phyloP scores from a whole-genome alignment of 2,113 vertebrate genomes.

The Nerophis lumbriciformis region DNA sequence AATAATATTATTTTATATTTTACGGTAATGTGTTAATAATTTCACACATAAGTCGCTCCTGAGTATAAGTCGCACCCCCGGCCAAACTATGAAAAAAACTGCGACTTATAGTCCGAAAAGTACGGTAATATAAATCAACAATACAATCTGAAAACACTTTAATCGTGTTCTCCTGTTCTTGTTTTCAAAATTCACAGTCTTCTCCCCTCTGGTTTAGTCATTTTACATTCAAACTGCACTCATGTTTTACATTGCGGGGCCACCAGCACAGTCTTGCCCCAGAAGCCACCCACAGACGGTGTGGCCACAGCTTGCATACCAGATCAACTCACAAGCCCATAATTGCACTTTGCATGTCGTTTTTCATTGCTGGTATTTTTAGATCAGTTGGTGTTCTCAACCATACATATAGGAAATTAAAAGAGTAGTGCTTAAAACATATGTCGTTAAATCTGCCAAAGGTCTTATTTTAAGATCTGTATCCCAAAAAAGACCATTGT shows the following conservation, averaged over 20 bases:
- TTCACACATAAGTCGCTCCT: too few relatives aligned
- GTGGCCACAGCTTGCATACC: conserved; percentile 49
- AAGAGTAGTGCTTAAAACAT: conserved; percentile 62
- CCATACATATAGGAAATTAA: conserved; percentile 64
- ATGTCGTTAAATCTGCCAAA: conserved; percentile 67
- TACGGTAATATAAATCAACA: too few relatives aligned
- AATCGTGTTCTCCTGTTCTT: too few relatives aligned
- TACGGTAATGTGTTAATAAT: too few relatives aligned
- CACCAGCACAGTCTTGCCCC: conserved; percentile 47
- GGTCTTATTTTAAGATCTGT: conserved; percentile 50
- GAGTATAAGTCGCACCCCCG: too few relatives aligned
- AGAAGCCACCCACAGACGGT: conserved; percentile 62
- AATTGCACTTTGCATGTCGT: conserved; percentile 66
- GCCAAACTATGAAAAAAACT: too few relatives aligned
- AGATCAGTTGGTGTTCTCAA: conserved; percentile 59
- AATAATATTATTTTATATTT: too few relatives aligned
- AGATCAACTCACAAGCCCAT: conserved; percentile 63
- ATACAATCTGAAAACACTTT: too few relatives aligned
- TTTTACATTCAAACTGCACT: conserved; percentile 39
- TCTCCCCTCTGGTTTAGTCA: conserved; percentile 31
- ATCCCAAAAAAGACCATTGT: conserved; percentile 47
- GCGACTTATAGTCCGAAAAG: too few relatives aligned
- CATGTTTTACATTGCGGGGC: conserved; percentile 19
- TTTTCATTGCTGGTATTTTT: conserved; percentile 65
- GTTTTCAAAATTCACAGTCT: conserved; percentile 11